These are phyloP conservation scores for Iphiclides podalirius DNA, from an alignment of 2,888 invertebrate species.

Conservation along the genomic window DNA sequence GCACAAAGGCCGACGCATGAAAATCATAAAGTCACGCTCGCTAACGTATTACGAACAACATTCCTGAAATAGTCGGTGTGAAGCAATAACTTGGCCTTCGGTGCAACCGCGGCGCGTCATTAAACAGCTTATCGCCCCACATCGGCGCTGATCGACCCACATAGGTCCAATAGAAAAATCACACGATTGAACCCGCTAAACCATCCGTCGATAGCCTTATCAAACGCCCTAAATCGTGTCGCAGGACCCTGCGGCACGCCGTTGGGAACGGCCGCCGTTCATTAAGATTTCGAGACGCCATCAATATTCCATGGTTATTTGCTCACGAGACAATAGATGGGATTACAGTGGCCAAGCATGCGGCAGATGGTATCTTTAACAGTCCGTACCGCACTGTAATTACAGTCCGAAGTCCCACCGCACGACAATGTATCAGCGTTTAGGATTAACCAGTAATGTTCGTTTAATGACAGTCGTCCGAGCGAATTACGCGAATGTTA, in stretches of 20 bases:
- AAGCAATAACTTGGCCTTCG: constrained; percentile 18
- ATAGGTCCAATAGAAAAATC: constrained; percentile 64
- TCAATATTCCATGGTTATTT: constrained; percentile 16
- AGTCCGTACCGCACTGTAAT: constrained; percentile 11
- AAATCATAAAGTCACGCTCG: too few species aligned
- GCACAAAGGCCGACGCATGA: too few species aligned
- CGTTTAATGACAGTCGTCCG: constrained; percentile 6
- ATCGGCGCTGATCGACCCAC: constrained; percentile 51
- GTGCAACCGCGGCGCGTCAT: constrained; percentile 9
- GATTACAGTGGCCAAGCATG: constrained; percentile 14
- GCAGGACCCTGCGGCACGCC: constrained; percentile 23
- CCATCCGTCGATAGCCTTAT: constrained; percentile 57
- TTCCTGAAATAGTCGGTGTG: constrained; percentile 19
- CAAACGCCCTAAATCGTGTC: constrained; percentile 35
- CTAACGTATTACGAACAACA: background rate
- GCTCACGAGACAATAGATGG: constrained; percentile 14
- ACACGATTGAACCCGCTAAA: constrained; percentile 59
- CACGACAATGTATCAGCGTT: constrained; percentile 17
- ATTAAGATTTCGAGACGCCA: constrained; percentile 21
- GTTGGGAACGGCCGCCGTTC: constrained; percentile 15
- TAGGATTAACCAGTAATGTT: constrained; percentile 13
- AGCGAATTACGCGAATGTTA: constrained; percentile 12
- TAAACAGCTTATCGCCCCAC: constrained; percentile 43
- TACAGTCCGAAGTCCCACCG: constrained; percentile 17
- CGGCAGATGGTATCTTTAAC: constrained; percentile 18